Conservation (phyloP, 2,113 vertebrate species). For the Dicerorhinus sumatrensis region DNA sequence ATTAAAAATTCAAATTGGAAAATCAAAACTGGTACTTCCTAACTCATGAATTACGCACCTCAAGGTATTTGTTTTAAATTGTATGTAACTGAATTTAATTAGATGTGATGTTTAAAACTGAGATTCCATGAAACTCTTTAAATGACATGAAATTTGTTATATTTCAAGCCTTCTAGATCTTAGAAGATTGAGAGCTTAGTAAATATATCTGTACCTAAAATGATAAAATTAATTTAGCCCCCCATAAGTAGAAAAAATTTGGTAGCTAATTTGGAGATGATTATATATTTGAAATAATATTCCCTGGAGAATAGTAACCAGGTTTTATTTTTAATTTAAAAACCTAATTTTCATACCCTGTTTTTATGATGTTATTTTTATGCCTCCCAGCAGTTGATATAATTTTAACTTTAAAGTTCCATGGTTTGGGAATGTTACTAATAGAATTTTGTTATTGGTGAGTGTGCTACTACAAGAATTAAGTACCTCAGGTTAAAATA, state of each 20-base stretch:
- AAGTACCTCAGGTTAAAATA: not conserved
- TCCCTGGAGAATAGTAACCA: conserved; percentile 3
- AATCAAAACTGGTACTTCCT: conserved; percentile 35
- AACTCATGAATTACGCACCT: conserved; percentile 14
- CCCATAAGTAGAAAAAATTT: conserved; percentile 25
- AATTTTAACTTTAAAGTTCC: not conserved
- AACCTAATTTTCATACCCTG: conserved; percentile 22
- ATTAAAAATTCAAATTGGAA: conserved; percentile 49
- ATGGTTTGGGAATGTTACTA: not conserved
- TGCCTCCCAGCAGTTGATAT: not conserved
- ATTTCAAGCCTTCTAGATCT: not conserved
- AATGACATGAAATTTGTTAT: conserved; percentile 31
- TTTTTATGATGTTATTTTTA: conserved; percentile 45
- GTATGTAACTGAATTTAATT: not conserved
- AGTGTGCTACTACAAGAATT: not conserved
- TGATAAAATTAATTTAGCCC: conserved; percentile 13
- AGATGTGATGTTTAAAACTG: not conserved
- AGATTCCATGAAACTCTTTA: conserved; percentile 21
- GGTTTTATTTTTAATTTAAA: conserved; percentile 25
- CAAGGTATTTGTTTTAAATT: conserved; percentile 40
- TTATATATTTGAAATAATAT: conserved; percentile 22
- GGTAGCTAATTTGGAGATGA: not conserved
- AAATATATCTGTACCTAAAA: conserved; percentile 43
- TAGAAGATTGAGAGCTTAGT: conserved; percentile 19
- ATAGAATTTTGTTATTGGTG: not conserved